These are phyloP conservation scores for Sitobion miscanthi DNA, from an alignment of 1,140 invertebrate genomes.

Conservation along the genomic window DNA sequence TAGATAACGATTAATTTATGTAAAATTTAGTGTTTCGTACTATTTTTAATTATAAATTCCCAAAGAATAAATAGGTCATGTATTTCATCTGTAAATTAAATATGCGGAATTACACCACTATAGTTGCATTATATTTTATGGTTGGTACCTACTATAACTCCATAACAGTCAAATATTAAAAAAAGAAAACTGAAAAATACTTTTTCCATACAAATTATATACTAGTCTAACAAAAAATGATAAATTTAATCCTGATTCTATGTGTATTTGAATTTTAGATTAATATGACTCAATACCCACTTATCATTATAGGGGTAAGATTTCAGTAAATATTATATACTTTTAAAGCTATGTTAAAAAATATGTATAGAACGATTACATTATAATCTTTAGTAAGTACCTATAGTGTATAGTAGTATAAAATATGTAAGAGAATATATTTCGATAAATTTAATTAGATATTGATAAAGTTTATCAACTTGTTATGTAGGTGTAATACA, in stretches of 20 bases:
- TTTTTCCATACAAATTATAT: not conserved
- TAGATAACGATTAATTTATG: no score
- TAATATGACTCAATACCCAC: no score
- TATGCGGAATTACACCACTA: no score
- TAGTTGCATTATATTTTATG: no score
- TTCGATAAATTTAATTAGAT: not conserved
- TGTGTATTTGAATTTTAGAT: not conserved
- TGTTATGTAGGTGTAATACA: not conserved
- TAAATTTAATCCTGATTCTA: not conserved
- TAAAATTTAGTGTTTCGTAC: no score
- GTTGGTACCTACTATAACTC: no score
- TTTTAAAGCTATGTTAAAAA: not conserved
- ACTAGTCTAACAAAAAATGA: not conserved
- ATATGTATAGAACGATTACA: not conserved
- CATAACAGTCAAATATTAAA: no score
- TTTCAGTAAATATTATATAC: not conserved
- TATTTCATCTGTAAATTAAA: no score
- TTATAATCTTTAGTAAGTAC: not conserved
- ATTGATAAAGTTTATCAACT: not conserved
- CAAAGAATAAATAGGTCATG: no score
- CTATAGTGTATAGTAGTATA: not conserved
- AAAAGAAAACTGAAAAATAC: no score
- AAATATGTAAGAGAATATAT: not conserved
- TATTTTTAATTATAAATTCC: no score
- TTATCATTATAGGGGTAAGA: not conserved